Evolutionary conservation across 2,113 vertebrate genomes (phyloP), one percentile per base, ranked within the genome.

Genomic region (Entosphenus tridentatus): DNA sequence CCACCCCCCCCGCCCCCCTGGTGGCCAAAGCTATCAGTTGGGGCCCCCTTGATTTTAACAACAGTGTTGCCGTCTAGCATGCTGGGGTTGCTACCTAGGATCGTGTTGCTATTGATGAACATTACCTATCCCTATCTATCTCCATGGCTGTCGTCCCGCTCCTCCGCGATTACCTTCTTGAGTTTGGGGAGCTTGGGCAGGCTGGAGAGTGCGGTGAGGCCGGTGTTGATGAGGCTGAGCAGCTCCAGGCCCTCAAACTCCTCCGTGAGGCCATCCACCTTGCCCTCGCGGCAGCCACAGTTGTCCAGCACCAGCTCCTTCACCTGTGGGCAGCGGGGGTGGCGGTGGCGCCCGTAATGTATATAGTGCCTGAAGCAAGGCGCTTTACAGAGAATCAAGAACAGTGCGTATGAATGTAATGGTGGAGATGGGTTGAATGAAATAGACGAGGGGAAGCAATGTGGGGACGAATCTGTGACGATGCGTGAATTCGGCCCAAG

Each of bases 181-280:
- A 98, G 88, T 84, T 96, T 98, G 79, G 87, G 93, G 82, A 98
- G 82, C 81, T 89, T 93, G 75, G 93, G 91, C 86, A 98, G 78
- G 80, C 96, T 88, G 71, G 85, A 82, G 5, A 98, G 84, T 72
- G 93, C 92, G 72, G 82, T 83, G 79, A 98, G 80, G 76, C 91
- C 87, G 67, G 95, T 88, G 9, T 95, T 95, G 80, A 96, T 95
- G 83, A 87, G 96, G 83, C 90, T 96, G 79, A 98, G 77, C 79
- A 95, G 92, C 77, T 89, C 89, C 84, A 98, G 82, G 80, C 93
- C 93, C 77, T 93, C 86, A 71, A 98, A 98, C 71, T 95, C 87
- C 75, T 96, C 89, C 73, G 93, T 95, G 71, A 98, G 86, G 72
- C 93, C 93, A 74, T 93, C 85, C 1, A 98, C 89, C 82, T 92